Conservation (phyloP, 1,140 invertebrate genomes). For the Triops longicaudatus region DNA sequence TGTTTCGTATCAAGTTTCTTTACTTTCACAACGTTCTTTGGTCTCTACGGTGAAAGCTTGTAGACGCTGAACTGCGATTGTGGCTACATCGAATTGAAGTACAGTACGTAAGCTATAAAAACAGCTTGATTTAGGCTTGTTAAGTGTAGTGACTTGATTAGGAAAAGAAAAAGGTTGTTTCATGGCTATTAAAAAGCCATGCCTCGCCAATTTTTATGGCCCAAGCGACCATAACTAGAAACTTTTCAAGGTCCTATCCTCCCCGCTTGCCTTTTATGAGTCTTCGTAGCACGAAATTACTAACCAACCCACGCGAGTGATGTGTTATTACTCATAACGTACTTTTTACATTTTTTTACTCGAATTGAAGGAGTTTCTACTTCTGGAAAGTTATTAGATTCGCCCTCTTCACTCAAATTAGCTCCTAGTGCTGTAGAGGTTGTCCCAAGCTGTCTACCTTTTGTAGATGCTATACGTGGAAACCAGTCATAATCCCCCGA, state of each 20-base stretch:
- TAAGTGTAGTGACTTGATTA: neutral
- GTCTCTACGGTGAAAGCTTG: neutral
- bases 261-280: neutral
- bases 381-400: neutral
- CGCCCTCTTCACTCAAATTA: slow-evolving; percentile 7
- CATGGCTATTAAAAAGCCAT: slow-evolving; percentile 12
- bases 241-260: neutral
- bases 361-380: neutral
- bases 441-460: neutral
- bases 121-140: neutral
- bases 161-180: neutral
- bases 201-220: slow-evolving; percentile 3
- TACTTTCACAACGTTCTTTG: too few relatives aligned
- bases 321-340: neutral
- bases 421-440: neutral
- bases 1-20: too few relatives aligned
- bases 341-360: neutral
- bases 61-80: neutral
- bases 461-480: too few relatives aligned
- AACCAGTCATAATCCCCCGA: neutral
- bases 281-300: neutral
- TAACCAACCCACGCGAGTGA: neutral
- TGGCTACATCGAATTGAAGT: neutral
- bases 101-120: neutral
- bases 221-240: neutral